Percentiles rank a stretch among this genome's conserved stretches.
These are phyloP conservation scores for Melanotaenia nigrans DNA, from an alignment of 2,797 vertebrate genomes.

Conservation along the genomic window DNA sequence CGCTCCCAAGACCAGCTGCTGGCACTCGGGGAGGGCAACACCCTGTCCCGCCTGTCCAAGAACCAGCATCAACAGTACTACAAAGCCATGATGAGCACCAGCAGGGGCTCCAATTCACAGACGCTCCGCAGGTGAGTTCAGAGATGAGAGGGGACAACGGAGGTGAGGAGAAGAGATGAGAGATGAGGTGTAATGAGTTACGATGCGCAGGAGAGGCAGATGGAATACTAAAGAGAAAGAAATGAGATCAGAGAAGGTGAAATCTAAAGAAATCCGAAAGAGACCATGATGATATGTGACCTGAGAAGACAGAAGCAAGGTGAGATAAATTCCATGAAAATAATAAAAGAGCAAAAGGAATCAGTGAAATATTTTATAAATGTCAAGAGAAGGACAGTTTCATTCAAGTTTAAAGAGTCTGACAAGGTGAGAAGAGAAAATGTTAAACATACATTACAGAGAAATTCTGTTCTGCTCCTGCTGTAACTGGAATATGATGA, in stretches of 20 bases:
- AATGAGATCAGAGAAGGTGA: not conserved
- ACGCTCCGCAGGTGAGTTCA: conserved; percentile 76
- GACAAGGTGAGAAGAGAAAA: not conserved
- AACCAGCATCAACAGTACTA: conserved; percentile 87
- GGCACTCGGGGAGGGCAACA: conserved; percentile 81
- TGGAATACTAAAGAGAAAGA: conserved; percentile 13
- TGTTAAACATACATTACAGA: not conserved
- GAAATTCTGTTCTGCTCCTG: no score
- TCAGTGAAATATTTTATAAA: conserved; percentile 1
- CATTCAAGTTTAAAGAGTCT: conserved; percentile 20
- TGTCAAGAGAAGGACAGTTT: conserved; percentile 16
- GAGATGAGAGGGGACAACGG: not conserved
- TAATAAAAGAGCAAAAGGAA: conserved; percentile 8
- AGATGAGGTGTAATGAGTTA: not conserved
- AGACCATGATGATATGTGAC: conserved; percentile 10
- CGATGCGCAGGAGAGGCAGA: not conserved
- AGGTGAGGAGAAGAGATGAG: not conserved
- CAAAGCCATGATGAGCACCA: conserved; percentile 82
- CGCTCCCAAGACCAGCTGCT: conserved; percentile 92
- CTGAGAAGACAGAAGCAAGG: conserved; percentile 6
- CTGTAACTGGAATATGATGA: no score
- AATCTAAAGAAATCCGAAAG: conserved; percentile 2
- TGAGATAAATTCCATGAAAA: not conserved
- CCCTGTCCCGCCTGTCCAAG: conserved; percentile 81
- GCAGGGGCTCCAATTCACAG: conserved; percentile 77